Percentiles rank a stretch among this genome's conserved stretches.
phyloP scores from a whole-genome alignment of 2,888 invertebrate genomes.

The Cephus pulcher region DNA sequence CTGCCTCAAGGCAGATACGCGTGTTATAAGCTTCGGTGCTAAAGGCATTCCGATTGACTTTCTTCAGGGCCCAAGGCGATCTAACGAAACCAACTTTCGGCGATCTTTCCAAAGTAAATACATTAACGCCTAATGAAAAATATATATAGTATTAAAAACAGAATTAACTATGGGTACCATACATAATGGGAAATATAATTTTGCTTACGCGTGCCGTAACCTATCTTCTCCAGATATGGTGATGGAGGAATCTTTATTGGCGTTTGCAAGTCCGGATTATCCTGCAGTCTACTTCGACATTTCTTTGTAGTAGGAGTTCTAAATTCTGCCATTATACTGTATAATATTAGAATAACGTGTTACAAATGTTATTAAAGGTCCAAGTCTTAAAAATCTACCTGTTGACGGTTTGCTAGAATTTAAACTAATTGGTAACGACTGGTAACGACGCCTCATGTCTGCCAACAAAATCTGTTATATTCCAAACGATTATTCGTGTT shows the following conservation, averaged over 20 bases:
- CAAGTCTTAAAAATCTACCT: not conserved
- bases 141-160: conserved; percentile 13
- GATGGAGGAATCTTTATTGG: conserved; percentile 75
- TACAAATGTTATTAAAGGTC: not conserved
- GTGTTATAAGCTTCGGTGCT: conserved; percentile 66
- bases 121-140: conserved; percentile 75
- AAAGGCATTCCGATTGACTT: conserved; percentile 70
- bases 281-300: conserved; percentile 36
- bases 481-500: not conserved
- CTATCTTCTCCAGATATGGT: conserved; percentile 78
- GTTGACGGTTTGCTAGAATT: not conserved
- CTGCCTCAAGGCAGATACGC: conserved; percentile 78
- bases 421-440: not conserved
- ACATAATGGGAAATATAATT: conserved; percentile 6
- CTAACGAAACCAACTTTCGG: conserved; percentile 75
- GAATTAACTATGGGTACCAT: conserved; percentile 13
- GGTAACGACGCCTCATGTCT: not conserved
- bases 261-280: conserved; percentile 48
- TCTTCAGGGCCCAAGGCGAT: conserved; percentile 92
- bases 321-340: conserved; percentile 49
- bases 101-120: conserved; percentile 81
- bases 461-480: not conserved
- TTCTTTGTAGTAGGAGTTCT: conserved; percentile 52
- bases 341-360: not conserved
- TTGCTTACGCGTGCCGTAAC: conserved; percentile 79